Percentiles rank a stretch among this genome's conserved stretches.
These are phyloP conservation scores for Isaurus tuberculatus DNA, from an alignment of 92 coral and sea anemone genomes.

Conservation along the genomic window DNA sequence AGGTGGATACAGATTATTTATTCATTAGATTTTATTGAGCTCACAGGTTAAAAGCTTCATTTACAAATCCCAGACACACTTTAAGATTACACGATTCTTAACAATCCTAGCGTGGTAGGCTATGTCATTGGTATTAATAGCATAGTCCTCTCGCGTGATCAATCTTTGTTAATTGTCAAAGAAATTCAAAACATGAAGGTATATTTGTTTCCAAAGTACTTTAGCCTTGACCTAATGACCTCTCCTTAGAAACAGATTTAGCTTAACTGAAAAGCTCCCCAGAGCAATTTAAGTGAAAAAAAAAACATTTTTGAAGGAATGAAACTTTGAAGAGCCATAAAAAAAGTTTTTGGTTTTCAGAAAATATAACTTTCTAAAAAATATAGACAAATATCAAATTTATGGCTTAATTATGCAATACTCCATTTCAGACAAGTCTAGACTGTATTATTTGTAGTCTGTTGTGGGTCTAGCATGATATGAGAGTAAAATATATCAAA, in stretches of 20 bases:
- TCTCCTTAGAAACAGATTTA: not conserved
- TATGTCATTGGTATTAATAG: constrained; percentile 44
- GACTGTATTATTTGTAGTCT: constrained; percentile 8
- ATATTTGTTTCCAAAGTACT: not conserved
- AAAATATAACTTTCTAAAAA: not conserved
- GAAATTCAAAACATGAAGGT: constrained; percentile 29
- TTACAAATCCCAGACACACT: constrained; percentile 13
- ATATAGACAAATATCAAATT: no score
- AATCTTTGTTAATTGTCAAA: constrained; percentile 13
- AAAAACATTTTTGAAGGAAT: not conserved
- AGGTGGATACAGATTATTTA: not conserved
- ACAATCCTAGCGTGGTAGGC: not conserved
- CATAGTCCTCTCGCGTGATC: not conserved
- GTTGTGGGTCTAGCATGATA: constrained; percentile 11
- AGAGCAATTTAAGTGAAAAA: not conserved
- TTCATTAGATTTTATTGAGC: not conserved
- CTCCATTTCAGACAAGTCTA: constrained; percentile 32
- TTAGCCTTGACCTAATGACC: constrained; percentile 42
- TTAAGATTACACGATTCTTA: not conserved
- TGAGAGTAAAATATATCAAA: not conserved
- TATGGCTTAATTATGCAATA: not conserved
- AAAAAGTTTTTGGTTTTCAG: not conserved
- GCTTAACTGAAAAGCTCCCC: not conserved
- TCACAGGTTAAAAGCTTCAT: not conserved
- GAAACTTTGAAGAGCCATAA: not conserved